Evolutionary conservation across 2,797 vertebrate genomes (phyloP), one percentile per base, ranked within the genome.

Genomic region (Xenentodon cancila): DNA sequence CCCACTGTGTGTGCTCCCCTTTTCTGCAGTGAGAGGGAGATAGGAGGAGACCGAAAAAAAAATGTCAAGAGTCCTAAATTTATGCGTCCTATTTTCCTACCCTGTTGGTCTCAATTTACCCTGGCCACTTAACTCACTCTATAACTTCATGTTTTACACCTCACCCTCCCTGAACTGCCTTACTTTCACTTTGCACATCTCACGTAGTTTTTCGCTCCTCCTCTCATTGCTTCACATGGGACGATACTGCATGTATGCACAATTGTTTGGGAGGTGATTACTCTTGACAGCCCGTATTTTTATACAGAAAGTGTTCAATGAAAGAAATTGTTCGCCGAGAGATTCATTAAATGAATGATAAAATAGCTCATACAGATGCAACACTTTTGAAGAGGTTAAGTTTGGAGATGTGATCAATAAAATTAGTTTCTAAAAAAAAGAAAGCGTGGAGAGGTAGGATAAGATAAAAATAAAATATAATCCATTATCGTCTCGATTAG

Each of bases 51-150:
- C 53, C 21, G 22, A 61, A 59, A 27, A 68, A 80, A 60, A 83
- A 57, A 64, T 64, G 76, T 67, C 1, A 22, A 68, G 70, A 88
- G 86, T 62, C 75, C 82, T 89, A 90, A 83, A 92, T 92, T 89
- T 92, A 90, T 81, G 78, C 91, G 92, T 90, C 89, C 91, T 89
- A 90, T 89, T 93, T 92, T 85, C 79, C 79, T 85, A 75, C 78
- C 86, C 80, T 44, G 73, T 83, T 83, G 86, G 81, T 91, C 88
- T 92, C 77, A 81, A 88, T 91, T 86, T 87, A 85, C 81, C 85
- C 73, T 12, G 60, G 64, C 82, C 81, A 79, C 90, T 92, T 86
- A 67, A 88, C 80, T 85, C 72, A 30, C 61, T 75, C 79, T 75
- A 65, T 82, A 87, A 88, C 82, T 86, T 89, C 81, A 21, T 63